Evolutionary conservation across 2,888 invertebrate species (phyloP), one percentile per base, ranked within the genome.

Genomic region (Mesorhabditis sp.): DNA sequence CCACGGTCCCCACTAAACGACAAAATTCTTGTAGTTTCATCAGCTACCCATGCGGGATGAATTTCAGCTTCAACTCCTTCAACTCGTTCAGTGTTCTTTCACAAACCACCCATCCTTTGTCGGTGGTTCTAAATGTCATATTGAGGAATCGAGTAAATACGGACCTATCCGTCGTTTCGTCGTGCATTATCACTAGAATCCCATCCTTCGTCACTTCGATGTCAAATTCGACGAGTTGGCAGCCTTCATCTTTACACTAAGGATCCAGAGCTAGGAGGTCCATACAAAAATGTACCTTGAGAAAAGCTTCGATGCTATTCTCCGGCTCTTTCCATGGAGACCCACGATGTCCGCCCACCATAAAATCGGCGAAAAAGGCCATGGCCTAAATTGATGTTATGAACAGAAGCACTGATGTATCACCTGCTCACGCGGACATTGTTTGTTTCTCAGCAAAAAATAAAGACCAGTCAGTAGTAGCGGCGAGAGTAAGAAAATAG

Each of bases 341-440:
- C 4, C 78, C 78, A n/a, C 78, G 76, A 69, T 78, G 78, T 4
- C 78, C 78, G 7, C 76, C 78, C 42, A 75, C 70, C 28, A 67
- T 65, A 62, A 78, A 73, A 41, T 70, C 70, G 50, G 65, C 62
- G 71, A 78, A 75, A 68, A 76, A 76, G 15, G 42, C 42, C 13
- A 15, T 4, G 13, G n/a, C 43, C 69, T 69, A 50, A 50, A 50
- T 28, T 28, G 28, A 28, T 28, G 28, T 28, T 28, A 28, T 28
- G 28, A 28, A 28, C 28, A 28, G 28, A 28, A 28, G 28, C 28
- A 28, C 28, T 28, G 28, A 28, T 28, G 28, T 28, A 28, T 28
- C 28, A 28, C 28, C 28, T 28, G 28, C 28, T 28, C 28, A 28
- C 28, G 28, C 28, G 28, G 28, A 28, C 28, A 28, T 28, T 28